These are phyloP conservation scores for Brienomyrus brachyistius DNA, from an alignment of 2,113 vertebrate genomes.

Conservation along the genomic window DNA sequence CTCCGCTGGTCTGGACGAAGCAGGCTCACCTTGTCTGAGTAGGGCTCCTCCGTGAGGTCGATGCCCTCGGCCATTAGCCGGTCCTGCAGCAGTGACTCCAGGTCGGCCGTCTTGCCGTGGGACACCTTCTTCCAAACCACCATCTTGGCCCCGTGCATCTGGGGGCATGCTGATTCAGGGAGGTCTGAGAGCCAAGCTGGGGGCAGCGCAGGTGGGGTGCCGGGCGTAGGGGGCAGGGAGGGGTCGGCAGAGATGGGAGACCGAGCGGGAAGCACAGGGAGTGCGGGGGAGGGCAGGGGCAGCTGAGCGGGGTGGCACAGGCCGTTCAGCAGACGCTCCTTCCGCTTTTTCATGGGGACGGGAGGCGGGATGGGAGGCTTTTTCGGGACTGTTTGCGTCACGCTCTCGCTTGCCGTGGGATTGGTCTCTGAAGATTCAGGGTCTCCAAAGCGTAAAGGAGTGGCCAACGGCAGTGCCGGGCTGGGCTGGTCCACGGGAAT, in stretches of 20 bases:
- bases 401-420: constrained; percentile 44
- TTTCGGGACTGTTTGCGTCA: constrained; percentile 65
- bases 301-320: constrained; percentile 59
- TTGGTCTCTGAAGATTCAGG: constrained; percentile 19
- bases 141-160: constrained; percentile 75
- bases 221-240: constrained; percentile 46
- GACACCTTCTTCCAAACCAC: constrained; percentile 72
- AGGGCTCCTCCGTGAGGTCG: constrained; percentile 91
- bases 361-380: constrained; percentile 83
- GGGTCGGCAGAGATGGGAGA: constrained; percentile 59
- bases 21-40: constrained; percentile 85
- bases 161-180: constrained; percentile 63
- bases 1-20: too few species aligned
- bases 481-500: constrained; percentile 33
- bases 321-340: constrained; percentile 82
- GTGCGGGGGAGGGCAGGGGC: constrained; percentile 51
- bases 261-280: constrained; percentile 19
- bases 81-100: constrained; percentile 76
- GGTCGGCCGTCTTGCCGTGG: constrained; percentile 69
- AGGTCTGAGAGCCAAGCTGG: constrained; percentile 78
- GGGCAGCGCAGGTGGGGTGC: constrained; percentile 52
- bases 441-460: constrained; percentile 28
- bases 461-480: constrained; percentile 48
- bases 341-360: constrained; percentile 88
- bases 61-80: constrained; percentile 79